phyloP scores from a whole-genome alignment of 2,113 vertebrate genomes.

The Chionomys nivalis region DNA sequence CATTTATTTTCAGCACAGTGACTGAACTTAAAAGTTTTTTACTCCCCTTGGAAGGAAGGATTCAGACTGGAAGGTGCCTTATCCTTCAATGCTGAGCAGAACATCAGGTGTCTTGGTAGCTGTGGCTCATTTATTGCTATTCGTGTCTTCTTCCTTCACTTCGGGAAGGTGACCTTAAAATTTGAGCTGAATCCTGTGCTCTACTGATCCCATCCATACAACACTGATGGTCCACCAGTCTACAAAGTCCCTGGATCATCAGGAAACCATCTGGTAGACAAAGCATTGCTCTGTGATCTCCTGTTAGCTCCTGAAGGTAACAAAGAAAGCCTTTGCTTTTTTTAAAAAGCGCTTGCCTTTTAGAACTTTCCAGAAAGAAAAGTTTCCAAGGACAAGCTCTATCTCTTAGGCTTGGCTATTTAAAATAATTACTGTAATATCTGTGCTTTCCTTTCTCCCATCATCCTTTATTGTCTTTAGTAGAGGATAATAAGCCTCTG shows the following conservation, averaged over 20 bases:
- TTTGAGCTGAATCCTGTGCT: neutral
- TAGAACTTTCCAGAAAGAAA: neutral
- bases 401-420: conserved; percentile 30
- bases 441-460: conserved; percentile 52
- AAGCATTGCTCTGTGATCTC: neutral
- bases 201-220: neutral
- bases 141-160: neutral
- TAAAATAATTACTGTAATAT: conserved; percentile 58
- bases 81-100: neutral
- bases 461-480: neutral
- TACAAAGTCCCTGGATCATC: conserved; percentile 7
- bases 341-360: neutral
- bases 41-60: neutral
- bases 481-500: conserved; percentile 50
- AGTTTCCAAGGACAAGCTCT: conserved; percentile 9
- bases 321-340: neutral
- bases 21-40: neutral
- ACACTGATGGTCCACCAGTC: neutral
- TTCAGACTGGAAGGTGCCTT: neutral
- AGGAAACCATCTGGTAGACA: conserved; percentile 1
- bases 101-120: neutral
- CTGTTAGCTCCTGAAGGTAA: neutral
- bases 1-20: neutral
- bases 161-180: conserved; percentile 42
- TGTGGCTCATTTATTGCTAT: neutral